Conservation (phyloP, 2,797 vertebrate species). For the Macropodus opercularis region DNA sequence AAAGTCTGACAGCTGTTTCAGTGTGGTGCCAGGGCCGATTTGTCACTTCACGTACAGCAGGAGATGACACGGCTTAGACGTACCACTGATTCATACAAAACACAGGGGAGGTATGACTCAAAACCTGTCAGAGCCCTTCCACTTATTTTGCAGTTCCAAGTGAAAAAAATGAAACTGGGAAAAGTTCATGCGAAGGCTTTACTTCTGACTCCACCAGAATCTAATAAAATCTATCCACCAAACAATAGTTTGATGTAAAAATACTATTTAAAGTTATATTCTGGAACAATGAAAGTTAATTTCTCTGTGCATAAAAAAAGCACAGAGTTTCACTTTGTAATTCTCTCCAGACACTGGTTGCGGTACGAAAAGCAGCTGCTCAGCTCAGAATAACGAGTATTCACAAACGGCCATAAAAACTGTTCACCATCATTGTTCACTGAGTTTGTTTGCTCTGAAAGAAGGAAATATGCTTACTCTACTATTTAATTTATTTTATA, state of each 20-base stretch:
- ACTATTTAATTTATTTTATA: conserved; percentile 64
- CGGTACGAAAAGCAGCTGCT: conserved; percentile 23
- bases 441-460: conserved; percentile 48
- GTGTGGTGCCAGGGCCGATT: conserved; percentile 51
- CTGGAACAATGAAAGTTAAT: conserved; percentile 33
- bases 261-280: conserved; percentile 31
- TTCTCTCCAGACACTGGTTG: conserved; percentile 34
- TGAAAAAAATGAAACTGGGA: conserved; percentile 13
- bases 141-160: neutral
- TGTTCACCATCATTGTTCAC: conserved; percentile 28
- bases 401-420: conserved; percentile 33
- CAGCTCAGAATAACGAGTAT: conserved; percentile 23
- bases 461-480: conserved; percentile 23
- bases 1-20: conserved; percentile 52
- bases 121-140: conserved; percentile 34
- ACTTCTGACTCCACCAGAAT: conserved; percentile 11
- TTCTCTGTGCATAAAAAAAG: conserved; percentile 31
- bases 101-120: conserved; percentile 36
- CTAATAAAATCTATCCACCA: conserved; percentile 23
- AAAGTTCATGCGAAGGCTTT: conserved; percentile 9
- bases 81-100: conserved; percentile 39
- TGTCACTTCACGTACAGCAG: conserved; percentile 46
- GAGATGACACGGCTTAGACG: conserved; percentile 30
- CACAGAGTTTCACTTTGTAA: conserved; percentile 37
- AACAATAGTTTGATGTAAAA: conserved; percentile 34